phyloP scores from a whole-genome alignment of 1,140 invertebrate species.

The Venustaconcha ellipsiformis region DNA sequence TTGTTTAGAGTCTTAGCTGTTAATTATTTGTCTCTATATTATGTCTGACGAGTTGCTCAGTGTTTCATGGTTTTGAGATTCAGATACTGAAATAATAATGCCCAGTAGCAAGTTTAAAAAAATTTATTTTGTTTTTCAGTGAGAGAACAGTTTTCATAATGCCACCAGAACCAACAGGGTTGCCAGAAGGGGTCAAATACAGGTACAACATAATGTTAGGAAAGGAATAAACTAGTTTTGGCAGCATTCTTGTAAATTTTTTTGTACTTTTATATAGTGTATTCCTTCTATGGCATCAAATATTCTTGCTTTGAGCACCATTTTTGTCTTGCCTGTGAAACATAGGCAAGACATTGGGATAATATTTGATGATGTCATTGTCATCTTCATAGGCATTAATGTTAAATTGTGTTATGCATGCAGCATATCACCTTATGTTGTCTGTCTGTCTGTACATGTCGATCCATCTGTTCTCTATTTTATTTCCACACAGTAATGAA shows the following conservation, averaged over 20 bases:
- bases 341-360: neutral
- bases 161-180: slow-evolving; percentile 84
- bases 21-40: neutral
- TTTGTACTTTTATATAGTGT: too few relatives aligned
- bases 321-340: neutral
- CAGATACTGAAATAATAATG: too few relatives aligned
- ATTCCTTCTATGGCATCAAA: neutral
- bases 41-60: neutral
- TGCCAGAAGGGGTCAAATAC: slow-evolving; percentile 61
- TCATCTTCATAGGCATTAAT: neutral
- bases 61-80: neutral
- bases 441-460: too few relatives aligned
- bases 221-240: neutral
- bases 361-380: neutral
- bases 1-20: too few relatives aligned
- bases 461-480: too few relatives aligned
- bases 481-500: too few relatives aligned
- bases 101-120: neutral
- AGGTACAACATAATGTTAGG: slow-evolving; percentile 36
- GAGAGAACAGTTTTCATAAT: slow-evolving; percentile 96
- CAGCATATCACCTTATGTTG: too few relatives aligned
- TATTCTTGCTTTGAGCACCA: neutral
- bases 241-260: too few relatives aligned
- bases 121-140: slow-evolving; percentile 63
- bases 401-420: neutral